These are phyloP conservation scores for Salvelinus fontinalis DNA, from an alignment of 2,113 vertebrate species.

Conservation along the genomic window DNA sequence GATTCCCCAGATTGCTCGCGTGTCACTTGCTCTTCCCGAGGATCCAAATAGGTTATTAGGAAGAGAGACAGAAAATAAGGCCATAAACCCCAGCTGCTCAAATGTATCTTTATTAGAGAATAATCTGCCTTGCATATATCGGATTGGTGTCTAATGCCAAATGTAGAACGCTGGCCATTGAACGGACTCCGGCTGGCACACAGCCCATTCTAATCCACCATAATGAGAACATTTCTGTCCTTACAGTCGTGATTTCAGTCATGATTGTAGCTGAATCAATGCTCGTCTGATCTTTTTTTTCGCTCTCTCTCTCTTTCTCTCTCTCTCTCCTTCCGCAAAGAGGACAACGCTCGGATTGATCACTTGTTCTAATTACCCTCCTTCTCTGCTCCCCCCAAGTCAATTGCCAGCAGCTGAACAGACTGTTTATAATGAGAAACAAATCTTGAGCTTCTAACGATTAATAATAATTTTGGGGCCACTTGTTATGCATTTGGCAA, in stretches of 20 bases:
- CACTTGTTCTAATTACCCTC: constrained; percentile 45
- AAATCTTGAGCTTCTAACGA: too few species aligned
- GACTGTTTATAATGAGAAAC: too few species aligned
- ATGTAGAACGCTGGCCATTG: constrained; percentile 1
- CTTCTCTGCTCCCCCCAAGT: background rate
- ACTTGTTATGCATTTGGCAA: constrained; percentile 4
- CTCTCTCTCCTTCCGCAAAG: constrained; percentile 3
- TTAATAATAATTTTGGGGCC: too few species aligned
- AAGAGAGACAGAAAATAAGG: constrained; percentile 5
- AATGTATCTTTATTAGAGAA: constrained; percentile 3
- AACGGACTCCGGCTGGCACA: constrained; percentile 21
- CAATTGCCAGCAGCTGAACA: too few species aligned
- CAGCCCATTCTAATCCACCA: constrained; percentile 34
- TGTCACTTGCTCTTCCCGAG: constrained; percentile 22
- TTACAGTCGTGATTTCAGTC: constrained; percentile 30
- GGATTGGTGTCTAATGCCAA: constrained; percentile 8
- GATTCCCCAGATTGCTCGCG: constrained; percentile 7
- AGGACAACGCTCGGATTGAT: constrained; percentile 36
- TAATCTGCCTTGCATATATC: background rate
- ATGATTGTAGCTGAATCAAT: constrained; percentile 43
- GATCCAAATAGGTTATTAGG: constrained; percentile 5
- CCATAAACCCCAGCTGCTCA: background rate
- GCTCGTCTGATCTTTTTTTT: background rate
- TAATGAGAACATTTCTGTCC: constrained; percentile 40
- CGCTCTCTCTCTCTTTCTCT: background rate